Base-by-base conservation (phyloP, 2,888 invertebrate genomes). In the Leptinotarsa rubiginosa region DNA sequence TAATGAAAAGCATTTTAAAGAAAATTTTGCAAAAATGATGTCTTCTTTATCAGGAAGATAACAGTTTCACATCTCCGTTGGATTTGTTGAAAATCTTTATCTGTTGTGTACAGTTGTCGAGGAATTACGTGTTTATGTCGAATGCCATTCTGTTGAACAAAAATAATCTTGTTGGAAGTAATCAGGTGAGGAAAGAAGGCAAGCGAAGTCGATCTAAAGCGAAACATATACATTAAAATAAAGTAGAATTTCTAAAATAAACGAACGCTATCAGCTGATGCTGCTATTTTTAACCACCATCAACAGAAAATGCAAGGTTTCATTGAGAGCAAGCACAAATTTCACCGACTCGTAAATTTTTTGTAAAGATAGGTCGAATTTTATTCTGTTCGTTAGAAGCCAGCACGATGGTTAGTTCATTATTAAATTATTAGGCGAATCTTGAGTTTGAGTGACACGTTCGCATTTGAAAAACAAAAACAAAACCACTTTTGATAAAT, bases 231-330 rank as follows among this genome's bases (percentile, higher is more conserved):
- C 64, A 64, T 25, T 16, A 59, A 75, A 75, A 75, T 70, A 70
- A 74, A 68, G 64, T 70, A 52, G 75, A 78, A 72, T 72, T 75
- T 77, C 76, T 78, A 78, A 78, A 77, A 78, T 77, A 76, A 78
- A 76, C 77, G 66, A 47, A 67, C 65, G 73, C 72, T 71, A 80
- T 79, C 79, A 81, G 81, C 80, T 81, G 81, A 80, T 77, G 78
- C 67, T 18, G 77, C 75, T 81, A 81, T 81, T 79, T 81, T 78
- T 80, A 81, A 78, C 75, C 68, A 66, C 67, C 56, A 56, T 75
- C 65, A 73, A 70, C 70, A 72, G 62, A 70, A 67, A 73, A 70
- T 75, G 62, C 70, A 75, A 70, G 68, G 67, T 73, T 75, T 73
- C 68, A 75, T 73, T 20, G 69, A 69, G 18, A 20, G 69, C 69